These are phyloP conservation scores for Drosophila differens DNA, from an alignment of 2,888 invertebrate genomes.

Conservation along the genomic window DNA sequence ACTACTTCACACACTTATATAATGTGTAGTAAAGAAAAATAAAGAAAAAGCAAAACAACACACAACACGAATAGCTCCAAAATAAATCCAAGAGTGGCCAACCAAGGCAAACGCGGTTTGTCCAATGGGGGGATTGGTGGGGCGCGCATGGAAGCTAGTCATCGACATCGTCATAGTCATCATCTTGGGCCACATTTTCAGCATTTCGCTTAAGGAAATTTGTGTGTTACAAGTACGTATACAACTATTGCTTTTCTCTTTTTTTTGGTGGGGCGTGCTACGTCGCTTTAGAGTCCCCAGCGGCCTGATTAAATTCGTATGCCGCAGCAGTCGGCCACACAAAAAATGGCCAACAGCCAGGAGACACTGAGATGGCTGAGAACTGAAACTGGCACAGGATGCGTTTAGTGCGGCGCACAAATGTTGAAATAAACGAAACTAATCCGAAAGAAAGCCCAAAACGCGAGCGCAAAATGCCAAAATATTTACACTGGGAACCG, in stretches of 20 bases:
- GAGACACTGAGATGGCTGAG: constrained; percentile 30
- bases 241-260: constrained; percentile 39
- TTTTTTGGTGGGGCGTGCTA: constrained; percentile 13
- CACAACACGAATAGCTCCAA: constrained; percentile 52
- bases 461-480: constrained; percentile 64
- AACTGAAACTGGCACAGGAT: constrained; percentile 51
- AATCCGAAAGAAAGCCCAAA: constrained; percentile 77
- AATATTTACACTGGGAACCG: constrained; percentile 76
- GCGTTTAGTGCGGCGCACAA: constrained; percentile 77
- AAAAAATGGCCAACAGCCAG: constrained; percentile 43
- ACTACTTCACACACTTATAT: constrained; percentile 80
- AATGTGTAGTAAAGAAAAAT: constrained; percentile 67
- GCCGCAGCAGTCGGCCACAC: constrained; percentile 31
- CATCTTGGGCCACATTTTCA: constrained; percentile 63
- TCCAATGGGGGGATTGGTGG: not conserved
- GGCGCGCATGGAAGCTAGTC: constrained; percentile 49
- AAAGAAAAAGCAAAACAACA: constrained; percentile 23
- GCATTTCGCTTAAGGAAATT: constrained; percentile 72
- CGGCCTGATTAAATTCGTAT: constrained; percentile 78
- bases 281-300: constrained; percentile 76
- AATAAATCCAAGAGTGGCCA: constrained; percentile 50
- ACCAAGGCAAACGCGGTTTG: not conserved
- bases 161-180: constrained; percentile 75
- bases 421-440: constrained; percentile 81
- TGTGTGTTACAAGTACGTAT: constrained; percentile 23